A percentile compares a stretch with the other conserved stretches of the same genome.
Conservation (phyloP, 2,797 vertebrate genomes). For the Taeniopygia guttata region DNA sequence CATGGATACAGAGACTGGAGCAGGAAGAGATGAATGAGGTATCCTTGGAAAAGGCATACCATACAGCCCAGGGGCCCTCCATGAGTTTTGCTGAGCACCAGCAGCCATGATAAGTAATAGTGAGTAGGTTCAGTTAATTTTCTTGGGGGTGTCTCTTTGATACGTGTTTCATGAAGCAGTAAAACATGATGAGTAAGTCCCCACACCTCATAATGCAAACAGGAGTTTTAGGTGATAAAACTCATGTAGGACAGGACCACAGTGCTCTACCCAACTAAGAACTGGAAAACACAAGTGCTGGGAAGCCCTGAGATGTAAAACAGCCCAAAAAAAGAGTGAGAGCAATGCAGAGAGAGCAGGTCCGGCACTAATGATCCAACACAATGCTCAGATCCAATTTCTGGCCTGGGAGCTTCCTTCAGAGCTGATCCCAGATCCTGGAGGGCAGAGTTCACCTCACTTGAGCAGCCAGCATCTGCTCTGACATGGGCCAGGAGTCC, state of each 20-base stretch:
- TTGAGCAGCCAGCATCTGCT: background rate
- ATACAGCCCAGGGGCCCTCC: background rate
- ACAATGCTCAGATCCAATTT: background rate
- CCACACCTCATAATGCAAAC: background rate
- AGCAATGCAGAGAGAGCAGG: background rate
- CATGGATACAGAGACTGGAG: background rate
- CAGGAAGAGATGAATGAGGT: background rate
- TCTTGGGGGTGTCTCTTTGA: background rate
- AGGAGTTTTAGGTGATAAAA: background rate
- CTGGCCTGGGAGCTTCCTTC: background rate
- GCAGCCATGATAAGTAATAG: background rate
- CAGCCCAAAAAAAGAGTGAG: background rate
- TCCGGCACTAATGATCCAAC: background rate
- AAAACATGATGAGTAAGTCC: background rate
- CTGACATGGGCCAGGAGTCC: background rate
- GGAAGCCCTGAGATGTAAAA: background rate
- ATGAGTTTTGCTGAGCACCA: background rate
- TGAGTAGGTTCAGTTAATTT: background rate
- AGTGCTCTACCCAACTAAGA: background rate
- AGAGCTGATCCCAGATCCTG: background rate
- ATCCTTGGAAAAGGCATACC: background rate
- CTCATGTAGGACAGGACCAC: background rate
- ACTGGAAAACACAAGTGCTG: background rate
- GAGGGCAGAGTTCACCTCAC: background rate
- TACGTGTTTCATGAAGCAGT: fast-evolving